These are phyloP conservation scores for Drosophila gunungcola DNA, from an alignment of 1,140 invertebrate species.

Conservation along the genomic window DNA sequence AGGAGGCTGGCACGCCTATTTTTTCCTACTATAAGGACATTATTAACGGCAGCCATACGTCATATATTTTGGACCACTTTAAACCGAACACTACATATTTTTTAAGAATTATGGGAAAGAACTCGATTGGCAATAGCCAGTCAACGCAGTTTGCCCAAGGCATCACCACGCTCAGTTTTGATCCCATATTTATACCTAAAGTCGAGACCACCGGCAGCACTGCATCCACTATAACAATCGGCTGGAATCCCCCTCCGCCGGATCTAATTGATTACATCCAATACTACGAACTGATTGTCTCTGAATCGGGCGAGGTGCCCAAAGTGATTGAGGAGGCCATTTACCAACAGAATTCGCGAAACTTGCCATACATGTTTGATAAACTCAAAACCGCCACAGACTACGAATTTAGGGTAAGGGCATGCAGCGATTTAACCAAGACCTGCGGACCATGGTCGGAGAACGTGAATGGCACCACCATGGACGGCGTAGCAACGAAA, in stretches of 20 bases:
- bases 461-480: constrained; percentile 90
- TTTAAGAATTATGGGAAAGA: constrained; percentile 86
- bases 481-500: constrained; percentile 90
- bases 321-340: constrained; percentile 87
- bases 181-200: constrained; percentile 91
- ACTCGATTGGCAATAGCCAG: constrained; percentile 85
- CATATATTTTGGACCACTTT: constrained; percentile 88
- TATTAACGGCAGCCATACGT: constrained; percentile 87
- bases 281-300: constrained; percentile 90
- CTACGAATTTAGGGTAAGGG: constrained; percentile 90
- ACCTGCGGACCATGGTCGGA: constrained; percentile 91
- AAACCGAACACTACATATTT: constrained; percentile 88
- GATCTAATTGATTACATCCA: constrained; percentile 90
- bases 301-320: constrained; percentile 86
- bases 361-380: constrained; percentile 90
- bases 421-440: constrained; percentile 91
- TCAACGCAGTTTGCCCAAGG: constrained; percentile 85
- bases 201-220: constrained; percentile 91
- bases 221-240: constrained; percentile 91
- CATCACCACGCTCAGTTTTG: constrained; percentile 88
- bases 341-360: constrained; percentile 87
- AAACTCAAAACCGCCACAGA: constrained; percentile 91
- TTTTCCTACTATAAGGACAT: constrained; percentile 85
- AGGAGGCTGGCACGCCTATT: constrained; percentile 86
- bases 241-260: constrained; percentile 89